phyloP scores from a whole-genome alignment of 2,888 invertebrate genomes.

The Diogma glabrata region DNA sequence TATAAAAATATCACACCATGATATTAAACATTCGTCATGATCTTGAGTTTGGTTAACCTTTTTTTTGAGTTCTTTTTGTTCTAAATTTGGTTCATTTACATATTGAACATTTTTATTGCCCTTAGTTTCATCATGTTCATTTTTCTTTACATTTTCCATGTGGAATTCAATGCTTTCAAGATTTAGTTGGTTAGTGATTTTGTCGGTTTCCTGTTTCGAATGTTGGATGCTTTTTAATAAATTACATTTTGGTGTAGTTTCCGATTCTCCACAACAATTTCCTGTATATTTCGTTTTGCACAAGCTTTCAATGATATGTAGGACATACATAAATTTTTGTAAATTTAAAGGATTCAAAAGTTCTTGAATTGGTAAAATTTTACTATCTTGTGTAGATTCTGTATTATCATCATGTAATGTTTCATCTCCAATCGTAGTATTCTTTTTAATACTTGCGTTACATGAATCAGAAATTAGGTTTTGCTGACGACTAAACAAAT shows the following conservation, averaged over 20 bases:
- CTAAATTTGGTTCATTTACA: slow-evolving; percentile 10
- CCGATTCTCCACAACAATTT: slow-evolving; percentile 18
- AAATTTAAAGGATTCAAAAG: slow-evolving; percentile 79
- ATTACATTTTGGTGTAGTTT: slow-evolving; percentile 24
- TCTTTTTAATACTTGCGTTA: background rate
- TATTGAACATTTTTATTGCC: slow-evolving; percentile 17
- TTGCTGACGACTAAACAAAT: slow-evolving; percentile 1
- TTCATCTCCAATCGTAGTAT: background rate
- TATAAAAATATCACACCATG: slow-evolving; percentile 72
- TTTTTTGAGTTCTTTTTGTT: background rate
- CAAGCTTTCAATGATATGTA: slow-evolving; percentile 79
- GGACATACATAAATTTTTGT: slow-evolving; percentile 89
- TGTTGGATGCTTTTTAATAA: slow-evolving; percentile 21
- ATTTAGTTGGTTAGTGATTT: slow-evolving; percentile 4
- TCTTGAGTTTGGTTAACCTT: slow-evolving; percentile 16
- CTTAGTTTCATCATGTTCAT: slow-evolving; percentile 9
- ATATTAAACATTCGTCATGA: no score
- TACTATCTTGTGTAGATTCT: background rate
- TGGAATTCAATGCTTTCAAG: slow-evolving; percentile 10
- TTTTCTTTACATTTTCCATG: slow-evolving; percentile 17
- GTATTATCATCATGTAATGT: background rate
- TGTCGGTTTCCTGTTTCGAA: background rate
- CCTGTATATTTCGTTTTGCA: slow-evolving; percentile 33
- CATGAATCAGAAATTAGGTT: background rate
- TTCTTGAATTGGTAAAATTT: slow-evolving; percentile 41